phyloP scores from a whole-genome alignment of 2,888 invertebrate genomes.

The Psylliodes chrysocephalus region DNA sequence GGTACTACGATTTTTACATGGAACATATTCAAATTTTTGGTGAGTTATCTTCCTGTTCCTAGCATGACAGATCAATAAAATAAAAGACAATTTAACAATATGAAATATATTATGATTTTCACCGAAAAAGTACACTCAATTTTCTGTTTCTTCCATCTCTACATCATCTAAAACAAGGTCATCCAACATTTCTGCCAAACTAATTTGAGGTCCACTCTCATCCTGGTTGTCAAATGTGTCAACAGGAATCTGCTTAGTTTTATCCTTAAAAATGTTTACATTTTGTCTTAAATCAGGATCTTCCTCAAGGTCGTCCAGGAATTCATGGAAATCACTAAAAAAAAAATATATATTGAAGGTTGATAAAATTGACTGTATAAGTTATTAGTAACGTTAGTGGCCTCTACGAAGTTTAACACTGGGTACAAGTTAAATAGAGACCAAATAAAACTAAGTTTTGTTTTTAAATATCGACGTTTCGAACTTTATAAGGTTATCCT shows the following conservation, averaged over 20 bases:
- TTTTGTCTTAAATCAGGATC: conserved; percentile 89
- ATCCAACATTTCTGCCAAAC: conserved; percentile 93
- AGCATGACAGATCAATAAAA: no score
- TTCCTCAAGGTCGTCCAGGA: conserved; percentile 97
- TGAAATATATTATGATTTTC: not conserved
- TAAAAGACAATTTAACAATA: no score
- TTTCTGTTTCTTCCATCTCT: conserved; percentile 72
- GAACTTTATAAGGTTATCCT: no score
- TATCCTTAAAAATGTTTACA: conserved; percentile 89
- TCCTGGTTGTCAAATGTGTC: conserved; percentile 69
- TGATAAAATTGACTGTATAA: conserved; percentile 10
- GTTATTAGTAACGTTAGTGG: no score
- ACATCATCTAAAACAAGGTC: conserved; percentile 85
- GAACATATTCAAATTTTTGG: no score
- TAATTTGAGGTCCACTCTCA: conserved; percentile 78
- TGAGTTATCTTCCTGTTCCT: no score
- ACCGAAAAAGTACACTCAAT: not conserved
- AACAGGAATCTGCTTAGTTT: conserved; percentile 66
- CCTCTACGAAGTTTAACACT: no score
- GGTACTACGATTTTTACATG: no score
- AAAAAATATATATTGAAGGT: no score
- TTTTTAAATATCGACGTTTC: no score
- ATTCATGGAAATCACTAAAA: conserved; percentile 90
- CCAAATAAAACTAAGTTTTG: no score
- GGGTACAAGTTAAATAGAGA: no score